These are phyloP conservation scores for Polypterus bichir DNA, from an alignment of 2,113 vertebrate genomes.

Conservation along the genomic window DNA sequence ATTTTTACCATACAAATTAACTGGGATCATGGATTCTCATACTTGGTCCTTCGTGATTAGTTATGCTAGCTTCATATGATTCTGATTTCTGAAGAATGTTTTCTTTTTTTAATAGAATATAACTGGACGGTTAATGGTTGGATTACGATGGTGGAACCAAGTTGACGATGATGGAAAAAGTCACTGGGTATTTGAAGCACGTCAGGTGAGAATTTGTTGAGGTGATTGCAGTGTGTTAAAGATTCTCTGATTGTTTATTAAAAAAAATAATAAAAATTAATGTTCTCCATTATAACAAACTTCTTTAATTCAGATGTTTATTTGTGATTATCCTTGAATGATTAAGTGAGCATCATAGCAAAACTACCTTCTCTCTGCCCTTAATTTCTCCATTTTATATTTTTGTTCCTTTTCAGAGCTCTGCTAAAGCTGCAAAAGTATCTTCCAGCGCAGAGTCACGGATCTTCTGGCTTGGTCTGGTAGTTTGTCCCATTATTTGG, in stretches of 20 bases:
- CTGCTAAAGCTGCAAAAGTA: slow-evolving; percentile 44
- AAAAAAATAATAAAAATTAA: neutral
- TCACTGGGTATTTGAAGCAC: slow-evolving; percentile 86
- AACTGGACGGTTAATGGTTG: slow-evolving; percentile 82
- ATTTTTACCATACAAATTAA: too few species aligned
- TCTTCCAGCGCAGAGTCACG: slow-evolving; percentile 72
- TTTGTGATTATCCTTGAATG: too few species aligned
- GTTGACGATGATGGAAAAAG: slow-evolving; percentile 86
- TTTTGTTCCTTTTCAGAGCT: slow-evolving; percentile 29
- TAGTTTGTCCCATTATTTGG: slow-evolving; percentile 78
- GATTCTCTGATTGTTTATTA: too few species aligned
- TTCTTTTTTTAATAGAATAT: slow-evolving; percentile 57
- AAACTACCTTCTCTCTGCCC: too few species aligned
- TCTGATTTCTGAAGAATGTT: neutral
- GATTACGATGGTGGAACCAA: slow-evolving; percentile 94
- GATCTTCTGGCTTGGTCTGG: slow-evolving; percentile 86
- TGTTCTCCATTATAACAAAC: neutral
- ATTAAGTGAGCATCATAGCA: too few species aligned
- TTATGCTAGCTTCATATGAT: too few species aligned
- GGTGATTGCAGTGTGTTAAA: too few species aligned
- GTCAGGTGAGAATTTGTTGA: slow-evolving; percentile 63
- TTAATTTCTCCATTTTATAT: too few species aligned
- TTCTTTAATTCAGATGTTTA: too few species aligned
- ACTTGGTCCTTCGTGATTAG: too few species aligned
- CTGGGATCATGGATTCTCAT: too few species aligned